A percentile compares a stretch with the other conserved stretches of the same genome.
phyloP scores from a whole-genome alignment of 2,888 invertebrate genomes.

The Rhagium mordax region DNA sequence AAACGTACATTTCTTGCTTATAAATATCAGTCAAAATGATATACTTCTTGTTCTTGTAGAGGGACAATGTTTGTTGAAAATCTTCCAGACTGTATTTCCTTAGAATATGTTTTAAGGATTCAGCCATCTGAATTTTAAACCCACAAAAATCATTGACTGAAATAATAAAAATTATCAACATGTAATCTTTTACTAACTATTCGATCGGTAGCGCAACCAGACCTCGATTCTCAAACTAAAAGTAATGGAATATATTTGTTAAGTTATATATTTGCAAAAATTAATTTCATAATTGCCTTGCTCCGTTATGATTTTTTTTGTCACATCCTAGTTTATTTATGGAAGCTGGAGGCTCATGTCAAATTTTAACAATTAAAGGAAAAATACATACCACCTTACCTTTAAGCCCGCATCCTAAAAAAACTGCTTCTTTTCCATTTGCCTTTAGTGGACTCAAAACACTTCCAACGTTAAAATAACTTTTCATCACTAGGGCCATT shows the following conservation, averaged over 20 bases:
- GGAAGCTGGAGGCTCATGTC: too few relatives aligned
- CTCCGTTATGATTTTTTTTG: too few relatives aligned
- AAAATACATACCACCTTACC: slow-evolving; percentile 57
- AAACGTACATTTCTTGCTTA: slow-evolving; percentile 72
- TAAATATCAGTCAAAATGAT: slow-evolving; percentile 72
- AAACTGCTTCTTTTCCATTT: slow-evolving; percentile 82
- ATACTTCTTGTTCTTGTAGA: slow-evolving; percentile 73
- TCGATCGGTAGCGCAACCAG: too few relatives aligned
- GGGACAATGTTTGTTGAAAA: slow-evolving; percentile 67
- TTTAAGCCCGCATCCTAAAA: slow-evolving; percentile 72
- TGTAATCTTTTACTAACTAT: too few relatives aligned
- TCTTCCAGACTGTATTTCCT: slow-evolving; percentile 59
- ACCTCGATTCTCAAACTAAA: too few relatives aligned
- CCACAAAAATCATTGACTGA: slow-evolving; percentile 76
- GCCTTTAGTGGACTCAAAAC: slow-evolving; percentile 77
- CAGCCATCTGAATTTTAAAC: slow-evolving; percentile 76
- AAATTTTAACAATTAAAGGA: too few relatives aligned
- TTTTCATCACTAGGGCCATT: slow-evolving; percentile 79
- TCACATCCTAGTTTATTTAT: too few relatives aligned
- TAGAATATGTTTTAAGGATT: slow-evolving; percentile 69
- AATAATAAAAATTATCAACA: slow-evolving; percentile 56
- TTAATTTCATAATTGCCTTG: too few relatives aligned
- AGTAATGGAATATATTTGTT: too few relatives aligned
- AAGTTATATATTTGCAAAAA: too few relatives aligned
- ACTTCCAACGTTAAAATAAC: slow-evolving; percentile 76